Evolutionary conservation across 2,113 vertebrate genomes (phyloP).

Genomic region (Motacilla tschutschensis): DNA sequence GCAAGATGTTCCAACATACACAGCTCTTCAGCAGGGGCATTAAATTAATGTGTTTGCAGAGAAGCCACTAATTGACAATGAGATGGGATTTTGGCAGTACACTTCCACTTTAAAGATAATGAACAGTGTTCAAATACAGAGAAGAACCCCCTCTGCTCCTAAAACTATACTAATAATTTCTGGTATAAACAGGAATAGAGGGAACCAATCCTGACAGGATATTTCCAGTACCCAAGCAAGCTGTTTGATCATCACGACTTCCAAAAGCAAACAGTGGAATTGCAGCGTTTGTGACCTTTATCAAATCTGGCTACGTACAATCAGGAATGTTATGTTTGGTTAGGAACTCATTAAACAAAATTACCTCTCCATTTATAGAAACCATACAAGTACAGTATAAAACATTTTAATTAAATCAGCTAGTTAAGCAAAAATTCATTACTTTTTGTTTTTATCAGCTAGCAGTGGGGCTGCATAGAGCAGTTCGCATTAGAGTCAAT

Average conservation of each 20-base stretch:
- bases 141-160: slow-evolving; percentile 1
- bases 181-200: slow-evolving; percentile 23
- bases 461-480: slow-evolving; percentile 24
- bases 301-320: slow-evolving; percentile 46
- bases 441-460: slow-evolving; percentile 17
- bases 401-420: slow-evolving; percentile 70
- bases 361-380: slow-evolving; percentile 61
- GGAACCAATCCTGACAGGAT: slow-evolving; percentile 28
- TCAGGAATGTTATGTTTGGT: slow-evolving; percentile 54
- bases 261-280: slow-evolving; percentile 53
- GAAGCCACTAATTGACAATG: slow-evolving; percentile 31
- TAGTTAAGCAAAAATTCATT: slow-evolving; percentile 61
- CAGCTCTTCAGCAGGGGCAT: slow-evolving; percentile 40
- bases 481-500: slow-evolving; percentile 48
- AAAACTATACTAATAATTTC: slow-evolving; percentile 18
- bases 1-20: not conserved
- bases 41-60: slow-evolving; percentile 64
- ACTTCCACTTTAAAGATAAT: slow-evolving; percentile 43
- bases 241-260: slow-evolving; percentile 55
- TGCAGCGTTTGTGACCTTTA: slow-evolving; percentile 56
- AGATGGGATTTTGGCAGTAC: slow-evolving; percentile 10
- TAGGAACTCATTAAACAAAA: slow-evolving; percentile 62
- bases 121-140: not conserved
- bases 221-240: slow-evolving; percentile 61
- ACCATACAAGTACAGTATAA: slow-evolving; percentile 57